phyloP scores from a whole-genome alignment of 2,797 vertebrate genomes.

The Anisognathus igniventris region DNA sequence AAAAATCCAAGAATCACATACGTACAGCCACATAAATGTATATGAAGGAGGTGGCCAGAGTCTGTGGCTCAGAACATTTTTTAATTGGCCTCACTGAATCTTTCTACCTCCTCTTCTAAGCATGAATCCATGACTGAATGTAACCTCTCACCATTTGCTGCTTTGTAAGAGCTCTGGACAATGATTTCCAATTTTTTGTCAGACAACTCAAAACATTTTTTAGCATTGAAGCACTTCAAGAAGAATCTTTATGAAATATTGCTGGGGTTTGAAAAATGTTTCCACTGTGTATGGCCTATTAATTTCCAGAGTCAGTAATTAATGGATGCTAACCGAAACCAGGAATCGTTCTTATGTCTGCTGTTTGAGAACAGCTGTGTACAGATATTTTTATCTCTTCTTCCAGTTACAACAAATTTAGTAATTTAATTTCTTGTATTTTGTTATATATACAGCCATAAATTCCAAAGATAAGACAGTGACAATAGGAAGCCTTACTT shows the following conservation, averaged over 20 bases:
- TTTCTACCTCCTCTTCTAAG: not conserved
- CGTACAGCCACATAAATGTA: rapidly evolving
- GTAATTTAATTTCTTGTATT: not conserved
- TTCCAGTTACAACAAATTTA: constrained; percentile 5
- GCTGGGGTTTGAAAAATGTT: not conserved
- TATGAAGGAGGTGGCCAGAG: not conserved
- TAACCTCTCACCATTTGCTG: not conserved
- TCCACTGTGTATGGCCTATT: not conserved
- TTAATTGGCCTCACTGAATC: not conserved
- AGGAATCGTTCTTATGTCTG: not conserved
- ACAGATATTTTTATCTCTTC: constrained; percentile 33
- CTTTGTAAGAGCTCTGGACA: not conserved
- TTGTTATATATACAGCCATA: not conserved
- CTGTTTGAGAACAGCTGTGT: constrained; percentile 22
- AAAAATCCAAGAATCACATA: not conserved
- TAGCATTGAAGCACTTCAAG: not conserved
- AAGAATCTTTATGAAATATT: not conserved
- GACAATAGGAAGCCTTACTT: not conserved
- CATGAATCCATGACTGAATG: not conserved
- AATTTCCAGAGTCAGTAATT: constrained; percentile 4
- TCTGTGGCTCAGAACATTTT: not conserved
- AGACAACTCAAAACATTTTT: not conserved
- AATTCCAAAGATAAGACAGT: not conserved
- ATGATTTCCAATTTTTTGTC: not conserved
- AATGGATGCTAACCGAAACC: not conserved